Base-by-base conservation (phyloP, 2,113 vertebrate species). In the Grus americana region DNA sequence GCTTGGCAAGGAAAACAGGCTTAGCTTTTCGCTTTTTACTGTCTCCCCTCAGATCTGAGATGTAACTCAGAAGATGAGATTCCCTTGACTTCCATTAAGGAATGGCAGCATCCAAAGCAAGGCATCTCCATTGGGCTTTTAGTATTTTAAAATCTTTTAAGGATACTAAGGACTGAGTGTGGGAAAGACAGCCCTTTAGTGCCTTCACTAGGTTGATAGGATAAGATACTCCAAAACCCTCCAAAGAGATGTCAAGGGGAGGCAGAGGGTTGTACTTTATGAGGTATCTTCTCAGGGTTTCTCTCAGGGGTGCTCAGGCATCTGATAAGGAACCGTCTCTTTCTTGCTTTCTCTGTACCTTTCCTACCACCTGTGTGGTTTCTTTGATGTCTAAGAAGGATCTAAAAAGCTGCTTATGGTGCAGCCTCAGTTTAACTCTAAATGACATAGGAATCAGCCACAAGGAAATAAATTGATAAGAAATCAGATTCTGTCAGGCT, bases 351-450 rank as follows among this genome's bases (percentile, higher is more conserved):
- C 38, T 47, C 22, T 86, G 36, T 68, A 36, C 50, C 36, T 47
- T 84, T 78, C 50, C 29, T 46, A 71, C 4, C 27, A 80, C 20
- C 38, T 55, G 15, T 55, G 63, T 42, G 2, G 50, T 78, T 92
- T 92, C 38, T 93, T 38, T 91, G 86, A 80, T 86, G 72, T 76
- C 63, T 78, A 88, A 90, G 70, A 92, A 82, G 62, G 17, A 74
- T 66, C 67, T 86, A 78, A 79, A 96, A 78, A 72, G 46, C 32
- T 95, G 55, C 50, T 42, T 4, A 46, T 0, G 3, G 42, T 50
- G 55, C 62, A 92, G 49, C 40, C 85, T 92, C 82, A 79, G 36
- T 68, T 92, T 70, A 87, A 61, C 2, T 66, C 46, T 74, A 26
- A 59, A 81, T 65, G 65, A 74, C 54, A 94, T 26, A 36, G 27